Evolutionary conservation across 2,113 vertebrate species (phyloP).

Genomic region (Xiphophorus couchianus): DNA sequence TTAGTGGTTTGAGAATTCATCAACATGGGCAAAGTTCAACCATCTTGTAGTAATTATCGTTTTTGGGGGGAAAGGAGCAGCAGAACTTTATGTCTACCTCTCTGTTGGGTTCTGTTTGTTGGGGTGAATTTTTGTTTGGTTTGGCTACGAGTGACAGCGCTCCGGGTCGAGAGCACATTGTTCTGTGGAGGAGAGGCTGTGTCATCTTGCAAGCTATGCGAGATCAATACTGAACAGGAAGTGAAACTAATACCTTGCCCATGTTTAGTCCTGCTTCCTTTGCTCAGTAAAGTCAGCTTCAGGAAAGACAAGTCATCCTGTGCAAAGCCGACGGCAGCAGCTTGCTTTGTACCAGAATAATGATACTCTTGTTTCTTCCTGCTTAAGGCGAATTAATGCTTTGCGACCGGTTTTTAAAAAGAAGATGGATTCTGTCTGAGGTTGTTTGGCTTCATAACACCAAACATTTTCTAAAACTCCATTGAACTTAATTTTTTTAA

Average conservation of each 20-base stretch:
- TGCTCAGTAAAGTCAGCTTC: neutral
- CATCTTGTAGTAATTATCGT: constrained; percentile 53
- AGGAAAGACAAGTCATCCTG: neutral
- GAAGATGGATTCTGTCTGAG: neutral
- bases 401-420: neutral
- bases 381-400: too few relatives aligned
- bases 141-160: constrained; percentile 20
- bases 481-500: neutral
- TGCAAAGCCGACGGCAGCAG: neutral
- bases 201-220: neutral
- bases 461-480: neutral
- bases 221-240: constrained; percentile 45
- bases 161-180: constrained; percentile 1
- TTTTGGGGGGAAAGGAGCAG: constrained; percentile 11
- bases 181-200: constrained; percentile 3
- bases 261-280: constrained; percentile 18
- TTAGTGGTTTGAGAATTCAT: constrained; percentile 42
- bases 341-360: neutral
- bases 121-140: neutral
- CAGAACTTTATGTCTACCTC: neutral
- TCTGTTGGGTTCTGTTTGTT: constrained; percentile 36
- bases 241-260: constrained; percentile 29
- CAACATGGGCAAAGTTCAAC: constrained; percentile 19
- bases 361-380: too few relatives aligned
- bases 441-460: neutral